These are phyloP conservation scores for Hyperoplus immaculatus DNA, from an alignment of 2,797 vertebrate species.

Conservation along the genomic window DNA sequence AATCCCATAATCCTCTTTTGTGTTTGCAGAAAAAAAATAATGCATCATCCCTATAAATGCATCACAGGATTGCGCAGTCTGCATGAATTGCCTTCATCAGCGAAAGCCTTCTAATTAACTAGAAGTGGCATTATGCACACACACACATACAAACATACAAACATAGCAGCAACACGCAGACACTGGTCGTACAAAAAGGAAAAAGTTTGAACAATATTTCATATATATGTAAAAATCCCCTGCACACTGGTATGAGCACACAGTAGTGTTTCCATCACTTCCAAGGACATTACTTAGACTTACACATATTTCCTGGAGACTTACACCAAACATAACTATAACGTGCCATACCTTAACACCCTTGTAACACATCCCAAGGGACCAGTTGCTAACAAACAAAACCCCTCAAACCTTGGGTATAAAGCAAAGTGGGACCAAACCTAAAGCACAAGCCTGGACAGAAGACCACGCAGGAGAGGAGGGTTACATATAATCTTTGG, in stretches of 20 bases:
- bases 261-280: too few relatives aligned
- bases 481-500: too few relatives aligned
- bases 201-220: neutral
- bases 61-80: neutral
- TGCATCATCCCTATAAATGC: slow-evolving; percentile 12
- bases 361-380: too few relatives aligned
- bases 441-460: too few relatives aligned
- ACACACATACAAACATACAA: neutral
- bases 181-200: neutral
- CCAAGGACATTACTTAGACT: too few relatives aligned
- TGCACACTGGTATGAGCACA: neutral
- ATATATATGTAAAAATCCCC: neutral
- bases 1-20: slow-evolving; percentile 32
- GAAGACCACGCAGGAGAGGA: too few relatives aligned
- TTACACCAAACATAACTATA: too few relatives aligned
- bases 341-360: too few relatives aligned
- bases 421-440: too few relatives aligned
- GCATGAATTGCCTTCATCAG: slow-evolving; percentile 31
- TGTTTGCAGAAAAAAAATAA: slow-evolving; percentile 6
- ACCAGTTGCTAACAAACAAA: too few relatives aligned
- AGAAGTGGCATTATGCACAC: neutral
- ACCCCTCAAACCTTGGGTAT: too few relatives aligned
- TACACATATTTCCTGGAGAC: too few relatives aligned
- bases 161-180: neutral
- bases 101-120: slow-evolving; percentile 22